phyloP scores from a whole-genome alignment of 2,888 invertebrate species.

The Serripes groenlandicus region DNA sequence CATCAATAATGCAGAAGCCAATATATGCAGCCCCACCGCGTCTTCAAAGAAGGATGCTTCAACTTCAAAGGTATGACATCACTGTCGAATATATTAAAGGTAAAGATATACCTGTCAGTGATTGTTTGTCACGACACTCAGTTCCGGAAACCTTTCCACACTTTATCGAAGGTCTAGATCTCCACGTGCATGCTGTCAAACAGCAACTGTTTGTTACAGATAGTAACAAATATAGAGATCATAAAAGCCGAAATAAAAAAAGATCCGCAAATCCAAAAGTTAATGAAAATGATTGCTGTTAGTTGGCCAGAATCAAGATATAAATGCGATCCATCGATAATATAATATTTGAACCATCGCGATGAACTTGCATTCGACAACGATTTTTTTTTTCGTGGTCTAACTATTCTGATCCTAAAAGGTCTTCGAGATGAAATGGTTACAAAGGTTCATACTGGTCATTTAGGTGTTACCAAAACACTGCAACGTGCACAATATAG shows the following conservation, averaged over 20 bases:
- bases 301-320: constrained; percentile 35
- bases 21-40: constrained; percentile 4
- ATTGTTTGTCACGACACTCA: constrained; percentile 4
- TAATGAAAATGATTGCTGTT: not conserved
- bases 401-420: constrained; percentile 10
- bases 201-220: constrained; percentile 24
- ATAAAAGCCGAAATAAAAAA: constrained; percentile 9
- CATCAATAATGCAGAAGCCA: too few species aligned
- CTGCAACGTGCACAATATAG: too few species aligned
- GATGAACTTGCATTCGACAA: constrained; percentile 29
- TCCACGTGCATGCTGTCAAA: constrained; percentile 34
- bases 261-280: constrained; percentile 24
- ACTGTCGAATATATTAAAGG: constrained; percentile 28
- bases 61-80: constrained; percentile 43
- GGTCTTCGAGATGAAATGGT: not conserved
- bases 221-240: constrained; percentile 6
- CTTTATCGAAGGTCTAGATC: constrained; percentile 27
- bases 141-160: constrained; percentile 20
- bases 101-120: constrained; percentile 31
- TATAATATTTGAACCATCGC: constrained; percentile 20
- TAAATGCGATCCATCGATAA: not conserved
- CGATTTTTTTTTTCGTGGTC: constrained; percentile 13
- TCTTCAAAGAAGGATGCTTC: constrained; percentile 32
- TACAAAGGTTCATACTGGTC: too few species aligned
- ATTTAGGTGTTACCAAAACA: too few species aligned